Evolutionary conservation across 2,113 vertebrate species (phyloP).

Genomic region (Proteles cristata): DNA sequence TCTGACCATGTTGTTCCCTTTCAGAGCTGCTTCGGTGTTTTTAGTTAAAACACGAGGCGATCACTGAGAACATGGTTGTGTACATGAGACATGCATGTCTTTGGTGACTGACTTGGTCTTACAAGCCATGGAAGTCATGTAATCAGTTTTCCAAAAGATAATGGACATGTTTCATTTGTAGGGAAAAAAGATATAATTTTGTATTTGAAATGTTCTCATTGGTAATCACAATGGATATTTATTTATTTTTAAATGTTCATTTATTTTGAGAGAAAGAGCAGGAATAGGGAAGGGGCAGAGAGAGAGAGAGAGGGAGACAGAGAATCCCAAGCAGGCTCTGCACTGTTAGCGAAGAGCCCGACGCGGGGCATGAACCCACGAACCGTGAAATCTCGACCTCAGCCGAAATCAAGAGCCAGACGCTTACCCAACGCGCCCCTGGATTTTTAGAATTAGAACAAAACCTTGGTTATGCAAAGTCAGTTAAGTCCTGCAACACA

Average conservation of each 20-base stretch:
- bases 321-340: no score
- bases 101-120: neutral
- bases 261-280: no score
- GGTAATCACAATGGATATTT: neutral
- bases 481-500: neutral
- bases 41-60: neutral
- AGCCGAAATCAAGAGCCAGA: no score
- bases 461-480: neutral
- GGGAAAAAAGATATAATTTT: neutral
- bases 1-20: neutral
- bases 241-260: no score
- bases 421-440: no score
- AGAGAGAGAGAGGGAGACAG: no score
- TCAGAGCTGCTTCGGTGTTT: neutral
- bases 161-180: neutral
- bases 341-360: no score
- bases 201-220: conserved; percentile 45
- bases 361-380: no score
- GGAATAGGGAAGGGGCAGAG: no score
- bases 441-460: conserved; percentile 19
- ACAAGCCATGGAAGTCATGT: neutral
- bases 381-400: no score
- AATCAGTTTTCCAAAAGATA: neutral
- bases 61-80: neutral
- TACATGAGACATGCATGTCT: neutral